phyloP scores from a whole-genome alignment of 2,113 vertebrate genomes.

The Pterocles burchelli region DNA sequence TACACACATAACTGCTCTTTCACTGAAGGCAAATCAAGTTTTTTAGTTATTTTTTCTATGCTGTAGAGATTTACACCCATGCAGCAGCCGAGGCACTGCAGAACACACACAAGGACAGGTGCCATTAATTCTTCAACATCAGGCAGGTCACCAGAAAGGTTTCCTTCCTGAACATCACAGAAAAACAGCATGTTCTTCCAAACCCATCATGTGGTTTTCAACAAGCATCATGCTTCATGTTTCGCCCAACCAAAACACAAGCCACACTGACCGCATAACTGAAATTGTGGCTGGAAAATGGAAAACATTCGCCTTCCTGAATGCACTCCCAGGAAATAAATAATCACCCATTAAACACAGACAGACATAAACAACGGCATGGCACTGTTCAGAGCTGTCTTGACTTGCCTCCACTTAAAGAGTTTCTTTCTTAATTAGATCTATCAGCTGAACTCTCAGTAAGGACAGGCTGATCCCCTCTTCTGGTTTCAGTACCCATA shows the following conservation, averaged over 20 bases:
- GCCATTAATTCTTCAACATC: not conserved
- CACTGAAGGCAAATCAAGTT: not conserved
- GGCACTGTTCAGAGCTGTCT: not conserved
- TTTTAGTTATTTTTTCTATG: not conserved
- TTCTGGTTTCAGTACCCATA: not conserved
- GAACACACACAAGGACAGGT: not conserved
- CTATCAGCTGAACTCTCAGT: not conserved
- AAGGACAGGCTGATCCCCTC: accelerated
- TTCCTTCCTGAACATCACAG: not conserved
- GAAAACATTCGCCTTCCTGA: not conserved
- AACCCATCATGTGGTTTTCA: not conserved
- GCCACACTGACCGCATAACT: not conserved
- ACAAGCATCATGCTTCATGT: not conserved
- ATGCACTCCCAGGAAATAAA: not conserved
- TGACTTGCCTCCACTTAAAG: not conserved
- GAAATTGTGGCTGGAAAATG: not conserved
- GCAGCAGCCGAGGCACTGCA: not conserved
- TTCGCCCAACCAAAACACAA: not conserved
- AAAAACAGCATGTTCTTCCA: not conserved
- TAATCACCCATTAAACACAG: not conserved
- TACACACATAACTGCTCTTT: not conserved
- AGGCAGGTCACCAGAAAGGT: not conserved
- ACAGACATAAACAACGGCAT: not conserved
- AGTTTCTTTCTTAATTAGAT: not conserved
- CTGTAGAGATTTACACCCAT: not conserved